Evolutionary conservation across 2,797 vertebrate species (phyloP).

Genomic region (Gallirallus australis): DNA sequence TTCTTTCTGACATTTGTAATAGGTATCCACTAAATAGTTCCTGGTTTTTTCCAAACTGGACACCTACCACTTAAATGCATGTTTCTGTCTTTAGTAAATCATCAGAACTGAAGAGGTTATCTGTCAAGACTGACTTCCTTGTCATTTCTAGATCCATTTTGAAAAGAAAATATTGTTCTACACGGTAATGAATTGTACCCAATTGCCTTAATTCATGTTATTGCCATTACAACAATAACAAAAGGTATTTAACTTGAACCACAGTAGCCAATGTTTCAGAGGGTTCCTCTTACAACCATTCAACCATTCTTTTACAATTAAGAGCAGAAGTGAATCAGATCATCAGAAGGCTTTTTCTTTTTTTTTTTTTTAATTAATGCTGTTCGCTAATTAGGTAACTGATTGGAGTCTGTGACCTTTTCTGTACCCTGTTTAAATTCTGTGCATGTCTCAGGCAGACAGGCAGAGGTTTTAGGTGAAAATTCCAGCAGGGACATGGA

Average conservation of each 20-base stretch:
- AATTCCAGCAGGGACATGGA: not conserved
- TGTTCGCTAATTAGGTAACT: not conserved
- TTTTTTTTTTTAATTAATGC: not conserved
- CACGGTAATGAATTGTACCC: not conserved
- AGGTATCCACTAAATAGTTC: not conserved
- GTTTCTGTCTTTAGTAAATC: not conserved
- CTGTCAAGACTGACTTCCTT: not conserved
- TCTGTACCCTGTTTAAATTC: conserved; percentile 9
- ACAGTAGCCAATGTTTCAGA: not conserved
- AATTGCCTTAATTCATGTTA: not conserved
- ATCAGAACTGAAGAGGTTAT: not conserved
- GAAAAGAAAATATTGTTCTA: not conserved
- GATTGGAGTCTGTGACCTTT: not conserved
- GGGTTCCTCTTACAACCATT: not conserved
- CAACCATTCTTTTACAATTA: not conserved
- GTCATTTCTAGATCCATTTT: not conserved
- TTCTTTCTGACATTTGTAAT: not conserved
- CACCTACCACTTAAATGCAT: not conserved
- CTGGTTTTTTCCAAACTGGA: not conserved
- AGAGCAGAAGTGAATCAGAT: conserved; percentile 18
- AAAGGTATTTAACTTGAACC: not conserved
- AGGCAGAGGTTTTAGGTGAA: not conserved
- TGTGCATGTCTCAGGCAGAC: not conserved
- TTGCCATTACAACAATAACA: not conserved
- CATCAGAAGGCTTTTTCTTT: not conserved